Percentiles rank a stretch among this genome's conserved stretches.
phyloP scores from a whole-genome alignment of 2,797 vertebrate genomes.

The Sebastolobus alascanus region DNA sequence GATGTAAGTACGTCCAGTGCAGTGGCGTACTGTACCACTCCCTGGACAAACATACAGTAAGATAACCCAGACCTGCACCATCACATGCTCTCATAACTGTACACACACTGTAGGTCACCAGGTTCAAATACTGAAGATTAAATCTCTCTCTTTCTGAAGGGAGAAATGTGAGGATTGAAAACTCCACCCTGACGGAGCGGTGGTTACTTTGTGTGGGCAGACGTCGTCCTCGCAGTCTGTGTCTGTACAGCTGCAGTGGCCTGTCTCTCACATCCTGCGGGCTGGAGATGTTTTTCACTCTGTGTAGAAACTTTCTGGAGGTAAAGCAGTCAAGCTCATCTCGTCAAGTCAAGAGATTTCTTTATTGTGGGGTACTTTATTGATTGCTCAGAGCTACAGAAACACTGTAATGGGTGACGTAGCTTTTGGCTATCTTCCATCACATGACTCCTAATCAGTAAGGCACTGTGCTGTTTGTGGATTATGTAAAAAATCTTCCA shows the following conservation, averaged over 20 bases:
- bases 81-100: constrained; percentile 42
- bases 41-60: constrained; percentile 82
- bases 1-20: constrained; percentile 76
- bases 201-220: constrained; percentile 60
- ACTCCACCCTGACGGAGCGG: constrained; percentile 62
- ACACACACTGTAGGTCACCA: constrained; percentile 30
- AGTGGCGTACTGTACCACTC: constrained; percentile 66
- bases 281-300: constrained; percentile 72
- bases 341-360: neutral
- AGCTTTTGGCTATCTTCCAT: neutral
- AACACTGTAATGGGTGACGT: neutral
- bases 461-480: neutral
- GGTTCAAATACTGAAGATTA: neutral
- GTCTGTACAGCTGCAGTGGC: constrained; percentile 67
- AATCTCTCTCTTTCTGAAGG: constrained; percentile 55
- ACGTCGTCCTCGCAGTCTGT: constrained; percentile 56
- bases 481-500: neutral
- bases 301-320: constrained; percentile 68
- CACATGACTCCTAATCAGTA: constrained; percentile 16
- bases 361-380: neutral
- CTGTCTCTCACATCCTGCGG: constrained; percentile 52
- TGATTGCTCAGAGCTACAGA: neutral
- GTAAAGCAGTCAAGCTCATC: constrained; percentile 47
- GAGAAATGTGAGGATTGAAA: constrained; percentile 68
- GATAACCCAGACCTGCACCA: constrained; percentile 66